Evolutionary conservation across 1,140 invertebrate genomes (phyloP).

Genomic region (Dendrolimus kikuchii): DNA sequence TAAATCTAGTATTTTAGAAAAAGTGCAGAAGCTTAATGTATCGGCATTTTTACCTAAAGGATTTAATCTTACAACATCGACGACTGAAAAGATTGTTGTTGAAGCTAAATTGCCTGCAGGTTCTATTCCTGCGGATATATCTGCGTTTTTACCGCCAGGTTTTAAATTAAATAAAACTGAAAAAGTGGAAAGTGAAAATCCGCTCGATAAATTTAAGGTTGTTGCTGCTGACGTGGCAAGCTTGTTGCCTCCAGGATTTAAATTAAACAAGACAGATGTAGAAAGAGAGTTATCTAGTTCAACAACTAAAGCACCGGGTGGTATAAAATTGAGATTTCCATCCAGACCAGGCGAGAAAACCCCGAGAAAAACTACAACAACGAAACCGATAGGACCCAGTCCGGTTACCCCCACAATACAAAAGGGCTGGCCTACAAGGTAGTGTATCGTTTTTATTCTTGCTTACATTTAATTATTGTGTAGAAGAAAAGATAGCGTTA

Average conservation of each 20-base stretch:
- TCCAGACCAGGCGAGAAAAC: slow-evolving; percentile 82
- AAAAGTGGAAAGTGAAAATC: slow-evolving; percentile 32
- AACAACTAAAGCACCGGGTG: slow-evolving; percentile 62
- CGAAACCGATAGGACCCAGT: slow-evolving; percentile 55
- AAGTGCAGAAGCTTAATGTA: slow-evolving; percentile 74
- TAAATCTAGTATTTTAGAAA: slow-evolving; percentile 46
- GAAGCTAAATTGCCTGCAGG: slow-evolving; percentile 62
- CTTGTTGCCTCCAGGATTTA: slow-evolving; percentile 76
- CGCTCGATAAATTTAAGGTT: slow-evolving; percentile 65
- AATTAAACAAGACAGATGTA: slow-evolving; percentile 41
- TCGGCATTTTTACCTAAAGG: slow-evolving; percentile 77
- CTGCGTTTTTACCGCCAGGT: slow-evolving; percentile 75
- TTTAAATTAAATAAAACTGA: slow-evolving; percentile 62
- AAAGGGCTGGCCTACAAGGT: slow-evolving; percentile 87
- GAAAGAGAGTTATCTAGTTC: slow-evolving; percentile 35
- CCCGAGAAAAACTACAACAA: slow-evolving; percentile 75
- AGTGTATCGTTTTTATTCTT: slow-evolving; percentile 24
- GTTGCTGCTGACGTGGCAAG: slow-evolving; percentile 66
- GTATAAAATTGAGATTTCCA: slow-evolving; percentile 84
- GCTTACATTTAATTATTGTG: slow-evolving; percentile 14
- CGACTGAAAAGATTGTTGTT: slow-evolving; percentile 59
- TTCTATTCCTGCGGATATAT: slow-evolving; percentile 72
- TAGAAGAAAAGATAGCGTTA: too few relatives aligned
- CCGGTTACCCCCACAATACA: slow-evolving; percentile 78
- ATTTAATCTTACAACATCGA: slow-evolving; percentile 65